Base-by-base conservation (phyloP, 2,113 vertebrate species). In the Lepus europaeus region DNA sequence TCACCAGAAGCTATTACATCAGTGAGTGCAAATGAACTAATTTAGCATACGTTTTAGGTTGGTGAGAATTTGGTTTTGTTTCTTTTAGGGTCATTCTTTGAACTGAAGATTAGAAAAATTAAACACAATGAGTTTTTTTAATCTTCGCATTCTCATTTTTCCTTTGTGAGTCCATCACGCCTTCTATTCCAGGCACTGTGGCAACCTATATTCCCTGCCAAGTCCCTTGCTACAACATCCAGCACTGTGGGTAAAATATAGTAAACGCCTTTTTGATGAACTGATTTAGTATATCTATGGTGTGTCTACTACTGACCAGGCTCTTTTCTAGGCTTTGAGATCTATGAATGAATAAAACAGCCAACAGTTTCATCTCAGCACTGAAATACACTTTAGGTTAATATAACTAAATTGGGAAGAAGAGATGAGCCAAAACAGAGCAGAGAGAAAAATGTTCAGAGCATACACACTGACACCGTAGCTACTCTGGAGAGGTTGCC, bases 51-150 rank as follows among this genome's bases (percentile, higher is more conserved):
- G 78, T 77, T 66, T 1, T 74, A 3, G 70, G 83, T 63, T n/a
- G 20, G 36, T 22, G 29, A 63, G 84, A 79, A 93, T 86, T 33
- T 77, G 33, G 9, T 45, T 91, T 14, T 27, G 59, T 76, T 83
- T 91, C 59, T 83, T 59, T 59, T 84, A 68, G 53, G 53, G 29
- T 76, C 39, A 95, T 80, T 68, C 6, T 88, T 61, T 74, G 27
- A 88, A 20, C 49, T 8, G 29, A 84, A 59, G 33, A 74, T 87
- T 77, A 63, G 66, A 77, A 68, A 7, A 45, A 45, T 45, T 63
- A 72, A 89, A 88, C 17, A n/a, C 86, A 88, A 8, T 39, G 5
- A 87, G 6, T 78, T 51, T 93, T 45, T 89, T 70, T 78, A 56
- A 82, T 83, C 63, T 95, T 74, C 53, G 16, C 17, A 19, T 72